Base-by-base conservation (phyloP, 1,140 invertebrate species). In the Diorhabda carinulata region DNA sequence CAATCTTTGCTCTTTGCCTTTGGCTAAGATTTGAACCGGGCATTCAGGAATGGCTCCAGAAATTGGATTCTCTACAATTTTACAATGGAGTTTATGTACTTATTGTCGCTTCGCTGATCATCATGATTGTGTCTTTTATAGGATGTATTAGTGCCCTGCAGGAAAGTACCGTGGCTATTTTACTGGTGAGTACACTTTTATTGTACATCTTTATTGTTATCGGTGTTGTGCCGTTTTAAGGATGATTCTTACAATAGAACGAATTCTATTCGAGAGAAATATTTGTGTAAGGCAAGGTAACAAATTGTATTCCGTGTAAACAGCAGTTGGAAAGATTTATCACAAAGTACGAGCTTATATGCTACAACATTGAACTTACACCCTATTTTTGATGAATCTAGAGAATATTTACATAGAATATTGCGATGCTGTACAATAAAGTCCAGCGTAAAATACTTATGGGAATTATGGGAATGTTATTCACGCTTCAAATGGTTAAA, bases 71-170 rank as follows among this genome's bases (percentile, higher is more conserved):
- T 56, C 81, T 88, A 64, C 83, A 89, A 59, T 93, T 91, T 80
- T 94, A 93, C 82, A 91, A 89, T 59, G 93, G 92, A 4, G 83
- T 92, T 66, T 94, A 94, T 74, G 86, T 95, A 52, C 83, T 95
- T 52, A 88, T 95, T 42, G 83, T 89, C 43, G 84, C 85, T 2
- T 87, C 90, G 0, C 81, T 91, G 25, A 77, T 91, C 45, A 86
- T 93, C 61, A 89, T 94, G 84, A 80, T 89, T 0, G 86, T 92
- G 2, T 84, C 90, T 0, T 90, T 94, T 76, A 76, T 92, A 45
- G 91, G 92, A 6, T 94, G 92, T 74, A 87, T 89, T 2, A 87
- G 87, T 3, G 88, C 90, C 0, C 76, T 92, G 3, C 88, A 89
- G 84, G 91, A 93, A 79, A 86, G 88, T 69, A 82, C 83, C 0